Evolutionary conservation across 2,888 invertebrate genomes (phyloP).

Genomic region (Spodoptera picta): DNA sequence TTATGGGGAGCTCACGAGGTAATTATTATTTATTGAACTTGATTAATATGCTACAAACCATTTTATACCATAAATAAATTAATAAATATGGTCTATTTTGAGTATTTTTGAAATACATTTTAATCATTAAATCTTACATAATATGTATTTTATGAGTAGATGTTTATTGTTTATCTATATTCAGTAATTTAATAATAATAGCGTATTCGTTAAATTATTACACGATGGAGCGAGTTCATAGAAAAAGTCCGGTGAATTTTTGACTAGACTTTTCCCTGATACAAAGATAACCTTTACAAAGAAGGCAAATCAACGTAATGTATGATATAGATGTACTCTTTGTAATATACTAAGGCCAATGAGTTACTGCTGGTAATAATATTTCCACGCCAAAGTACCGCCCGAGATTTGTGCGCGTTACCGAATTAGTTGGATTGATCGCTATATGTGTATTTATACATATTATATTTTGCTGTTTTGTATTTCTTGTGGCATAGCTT

Average conservation of each 20-base stretch:
- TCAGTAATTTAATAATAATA: no score
- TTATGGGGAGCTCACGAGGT: slow-evolving; percentile 2
- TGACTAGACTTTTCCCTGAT: neutral
- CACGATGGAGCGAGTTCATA: no score
- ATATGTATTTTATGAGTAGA: no score
- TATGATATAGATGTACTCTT: slow-evolving; percentile 8
- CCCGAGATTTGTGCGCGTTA: slow-evolving; percentile 37
- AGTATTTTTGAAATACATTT: neutral
- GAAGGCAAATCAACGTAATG: slow-evolving; percentile 3
- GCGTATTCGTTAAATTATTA: no score
- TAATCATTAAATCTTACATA: no score
- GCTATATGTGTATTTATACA: slow-evolving; percentile 16
- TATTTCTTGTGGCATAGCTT: slow-evolving; percentile 34
- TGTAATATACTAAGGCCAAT: slow-evolving; percentile 21
- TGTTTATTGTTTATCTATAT: no score
- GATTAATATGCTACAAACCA: slow-evolving; percentile 13
- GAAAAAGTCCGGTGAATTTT: no score
- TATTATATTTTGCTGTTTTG: slow-evolving; percentile 4
- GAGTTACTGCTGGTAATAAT: slow-evolving; percentile 29
- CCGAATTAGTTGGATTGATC: slow-evolving; percentile 48
- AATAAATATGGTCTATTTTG: neutral
- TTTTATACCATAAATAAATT: neutral
- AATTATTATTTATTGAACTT: slow-evolving; percentile 11
- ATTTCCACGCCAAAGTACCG: slow-evolving; percentile 31
- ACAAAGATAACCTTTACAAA: slow-evolving; percentile 4